These are phyloP conservation scores for Turritopsis dohrnii DNA, from an alignment of 30 jellyfish, hydroid and myxozoan genomes.

Conservation along the genomic window DNA sequence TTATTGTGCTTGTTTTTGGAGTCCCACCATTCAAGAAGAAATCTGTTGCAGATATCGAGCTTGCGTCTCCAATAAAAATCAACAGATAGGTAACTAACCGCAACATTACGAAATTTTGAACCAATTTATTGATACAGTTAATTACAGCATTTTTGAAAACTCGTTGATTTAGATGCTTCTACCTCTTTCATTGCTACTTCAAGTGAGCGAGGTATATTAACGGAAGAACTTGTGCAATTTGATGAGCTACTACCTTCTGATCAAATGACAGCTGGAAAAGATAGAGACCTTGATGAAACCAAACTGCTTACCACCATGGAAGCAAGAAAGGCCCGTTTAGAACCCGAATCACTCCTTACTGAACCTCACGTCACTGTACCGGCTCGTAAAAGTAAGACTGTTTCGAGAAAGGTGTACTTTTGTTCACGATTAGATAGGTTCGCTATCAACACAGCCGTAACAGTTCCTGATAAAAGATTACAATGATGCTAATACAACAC, in stretches of 20 bases:
- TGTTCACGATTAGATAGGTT: constrained; percentile 13
- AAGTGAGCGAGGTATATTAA: not conserved
- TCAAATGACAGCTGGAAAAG: not conserved
- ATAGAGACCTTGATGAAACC: not conserved
- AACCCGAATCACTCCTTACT: not conserved
- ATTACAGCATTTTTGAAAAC: not conserved
- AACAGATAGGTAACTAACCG: not conserved
- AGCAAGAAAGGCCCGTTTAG: not conserved
- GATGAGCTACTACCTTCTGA: not conserved
- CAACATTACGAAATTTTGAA: not conserved
- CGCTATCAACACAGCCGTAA: not conserved
- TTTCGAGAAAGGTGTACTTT: not conserved
- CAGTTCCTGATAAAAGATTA: not conserved
- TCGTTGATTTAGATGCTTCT: not conserved
- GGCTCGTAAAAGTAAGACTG: not conserved
- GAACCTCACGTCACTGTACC: constrained; percentile 9
- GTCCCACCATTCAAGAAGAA: not conserved
- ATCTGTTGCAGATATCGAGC: not conserved
- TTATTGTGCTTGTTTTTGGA: not conserved
- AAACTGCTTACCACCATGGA: not conserved
- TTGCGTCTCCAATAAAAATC: not conserved
- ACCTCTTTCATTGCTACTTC: not conserved
- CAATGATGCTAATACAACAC: not conserved
- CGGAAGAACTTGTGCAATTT: not conserved
- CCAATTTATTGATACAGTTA: not conserved